Evolutionary conservation across 2,888 invertebrate species (phyloP).

Genomic region (Eupithecia vulgata): DNA sequence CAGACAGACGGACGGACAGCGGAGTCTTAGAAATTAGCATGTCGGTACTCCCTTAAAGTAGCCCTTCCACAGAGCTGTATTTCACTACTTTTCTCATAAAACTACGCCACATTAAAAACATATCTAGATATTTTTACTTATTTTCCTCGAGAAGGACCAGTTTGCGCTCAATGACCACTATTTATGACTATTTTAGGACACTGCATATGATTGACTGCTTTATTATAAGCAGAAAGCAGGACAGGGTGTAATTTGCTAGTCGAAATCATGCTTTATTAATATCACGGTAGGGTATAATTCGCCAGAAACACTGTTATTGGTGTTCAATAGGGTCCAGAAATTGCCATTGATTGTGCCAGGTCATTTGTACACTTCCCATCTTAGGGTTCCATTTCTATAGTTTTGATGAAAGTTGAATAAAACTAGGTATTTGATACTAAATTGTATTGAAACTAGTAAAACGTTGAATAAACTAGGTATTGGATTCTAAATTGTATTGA

Average conservation of each 20-base stretch:
- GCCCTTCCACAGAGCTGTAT: not conserved
- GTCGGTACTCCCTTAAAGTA: not conserved
- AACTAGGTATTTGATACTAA: not conserved
- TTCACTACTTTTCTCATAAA: not conserved
- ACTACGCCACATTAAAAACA: not conserved
- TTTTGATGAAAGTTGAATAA: not conserved
- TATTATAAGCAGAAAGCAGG: slow-evolving; percentile 20
- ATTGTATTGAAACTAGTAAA: not conserved
- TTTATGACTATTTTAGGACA: slow-evolving; percentile 25
- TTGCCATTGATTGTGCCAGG: slow-evolving; percentile 31
- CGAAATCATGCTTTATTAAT: slow-evolving; percentile 24
- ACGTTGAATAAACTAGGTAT: too few relatives aligned
- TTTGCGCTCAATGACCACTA: slow-evolving; percentile 8
- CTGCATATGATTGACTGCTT: slow-evolving; percentile 36
- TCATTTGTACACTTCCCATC: slow-evolving; percentile 29
- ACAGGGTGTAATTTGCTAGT: slow-evolving; percentile 35
- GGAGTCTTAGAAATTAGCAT: too few relatives aligned
- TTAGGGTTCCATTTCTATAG: slow-evolving; percentile 9
- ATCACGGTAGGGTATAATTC: not conserved
- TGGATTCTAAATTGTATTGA: too few relatives aligned
- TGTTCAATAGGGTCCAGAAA: slow-evolving; percentile 35
- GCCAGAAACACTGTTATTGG: slow-evolving; percentile 32
- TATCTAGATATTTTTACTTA: not conserved
- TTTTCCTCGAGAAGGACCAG: not conserved
- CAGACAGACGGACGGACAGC: too few relatives aligned